phyloP scores from a whole-genome alignment of 2,888 invertebrate species.

The Halictus quadricinctus region DNA sequence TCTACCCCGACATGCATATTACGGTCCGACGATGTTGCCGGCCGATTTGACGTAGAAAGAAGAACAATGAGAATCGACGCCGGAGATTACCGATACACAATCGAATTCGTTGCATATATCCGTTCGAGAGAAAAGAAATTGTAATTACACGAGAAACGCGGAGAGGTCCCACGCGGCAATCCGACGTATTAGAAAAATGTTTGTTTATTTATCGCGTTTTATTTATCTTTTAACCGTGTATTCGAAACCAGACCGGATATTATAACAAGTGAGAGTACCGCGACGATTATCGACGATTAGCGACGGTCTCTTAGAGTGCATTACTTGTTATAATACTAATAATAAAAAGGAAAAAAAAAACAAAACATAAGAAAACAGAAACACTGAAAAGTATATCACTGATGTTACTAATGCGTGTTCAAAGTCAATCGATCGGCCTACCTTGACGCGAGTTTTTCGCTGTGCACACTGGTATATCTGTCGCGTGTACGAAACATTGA shows the following conservation, averaged over 20 bases:
- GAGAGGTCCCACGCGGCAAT: constrained; percentile 39
- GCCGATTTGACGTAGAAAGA: constrained; percentile 35
- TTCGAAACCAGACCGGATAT: constrained; percentile 55
- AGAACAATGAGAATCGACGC: constrained; percentile 15
- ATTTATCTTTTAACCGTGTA: constrained; percentile 61
- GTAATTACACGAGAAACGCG: constrained; percentile 49
- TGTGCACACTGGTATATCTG: constrained; percentile 38
- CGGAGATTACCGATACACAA: constrained; percentile 24
- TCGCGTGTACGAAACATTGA: constrained; percentile 58
- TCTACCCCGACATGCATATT: constrained; percentile 16
- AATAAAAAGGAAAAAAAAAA: constrained; percentile 23
- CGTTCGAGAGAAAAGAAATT: constrained; percentile 16
- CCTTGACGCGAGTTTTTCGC: constrained; percentile 42
- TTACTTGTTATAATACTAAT: constrained; percentile 76
- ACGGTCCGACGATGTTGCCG: constrained; percentile 20
- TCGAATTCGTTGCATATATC: neutral
- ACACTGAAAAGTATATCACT: constrained; percentile 44
- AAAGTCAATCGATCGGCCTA: constrained; percentile 68
- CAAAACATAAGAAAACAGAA: neutral
- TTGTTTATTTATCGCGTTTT: constrained; percentile 67
- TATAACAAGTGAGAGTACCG: constrained; percentile 67
- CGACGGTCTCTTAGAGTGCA: constrained; percentile 52
- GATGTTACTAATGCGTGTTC: constrained; percentile 73
- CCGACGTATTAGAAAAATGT: constrained; percentile 53
- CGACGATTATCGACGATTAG: constrained; percentile 35